Conservation (phyloP, 2,888 invertebrate genomes). For the Polymixis flavicincta region DNA sequence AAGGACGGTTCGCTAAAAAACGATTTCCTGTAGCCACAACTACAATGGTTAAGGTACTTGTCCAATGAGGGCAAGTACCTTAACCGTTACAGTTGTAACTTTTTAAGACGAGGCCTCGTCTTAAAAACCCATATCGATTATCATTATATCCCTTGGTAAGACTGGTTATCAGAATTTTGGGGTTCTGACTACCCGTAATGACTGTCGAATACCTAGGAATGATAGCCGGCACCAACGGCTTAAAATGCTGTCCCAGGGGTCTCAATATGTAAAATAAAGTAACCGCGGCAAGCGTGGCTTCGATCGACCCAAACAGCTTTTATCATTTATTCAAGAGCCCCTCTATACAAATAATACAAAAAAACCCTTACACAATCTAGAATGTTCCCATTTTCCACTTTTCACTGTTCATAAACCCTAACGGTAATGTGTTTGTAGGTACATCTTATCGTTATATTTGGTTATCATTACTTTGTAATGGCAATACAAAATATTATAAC, state of each 20-base stretch:
- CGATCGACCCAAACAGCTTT: background rate
- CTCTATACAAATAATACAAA: constrained; percentile 13
- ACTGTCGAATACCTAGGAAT: background rate
- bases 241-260: background rate
- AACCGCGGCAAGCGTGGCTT: background rate
- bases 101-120: too few species aligned
- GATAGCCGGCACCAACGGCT: background rate
- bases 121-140: background rate
- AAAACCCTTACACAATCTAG: constrained; percentile 17
- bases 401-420: constrained; percentile 57
- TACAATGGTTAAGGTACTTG: background rate
- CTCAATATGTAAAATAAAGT: background rate
- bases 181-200: too few species aligned
- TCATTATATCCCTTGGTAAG: too few species aligned
- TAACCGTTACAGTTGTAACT: too few species aligned
- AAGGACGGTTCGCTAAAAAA: background rate
- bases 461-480: constrained; percentile 56
- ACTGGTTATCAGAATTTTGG: too few species aligned
- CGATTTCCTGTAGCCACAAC: background rate
- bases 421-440: constrained; percentile 43
- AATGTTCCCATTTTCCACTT: constrained; percentile 19
- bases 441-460: constrained; percentile 52
- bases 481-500: constrained; percentile 57
- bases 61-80: too few species aligned
- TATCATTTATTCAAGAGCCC: background rate